These are phyloP conservation scores for Paguma larvata DNA, from an alignment of 2,797 vertebrate genomes.

Conservation along the genomic window DNA sequence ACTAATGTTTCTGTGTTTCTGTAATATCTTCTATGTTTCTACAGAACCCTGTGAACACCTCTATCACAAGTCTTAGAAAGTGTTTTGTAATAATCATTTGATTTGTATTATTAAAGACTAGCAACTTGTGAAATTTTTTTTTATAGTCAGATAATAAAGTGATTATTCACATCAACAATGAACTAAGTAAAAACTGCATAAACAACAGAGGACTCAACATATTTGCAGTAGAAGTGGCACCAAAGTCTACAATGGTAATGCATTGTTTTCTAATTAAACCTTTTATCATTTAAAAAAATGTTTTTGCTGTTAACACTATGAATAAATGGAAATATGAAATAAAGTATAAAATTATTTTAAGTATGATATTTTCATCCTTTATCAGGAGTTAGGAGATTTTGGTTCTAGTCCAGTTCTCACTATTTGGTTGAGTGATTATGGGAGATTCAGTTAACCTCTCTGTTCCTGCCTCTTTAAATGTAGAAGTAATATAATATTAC, in stretches of 20 bases:
- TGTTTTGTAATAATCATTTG: background rate
- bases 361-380: background rate
- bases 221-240: slow-evolving; percentile 96
- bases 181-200: slow-evolving; percentile 94
- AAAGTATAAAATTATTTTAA: slow-evolving; percentile 35
- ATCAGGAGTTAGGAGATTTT: background rate
- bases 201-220: slow-evolving; percentile 93
- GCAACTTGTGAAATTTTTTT: slow-evolving; percentile 59
- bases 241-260: slow-evolving; percentile 93
- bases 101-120: slow-evolving; percentile 39
- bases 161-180: slow-evolving; percentile 94
- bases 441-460: background rate
- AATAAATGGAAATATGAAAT: slow-evolving; percentile 37
- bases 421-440: background rate
- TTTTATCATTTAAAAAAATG: slow-evolving; percentile 13
- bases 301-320: background rate
- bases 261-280: slow-evolving; percentile 25
- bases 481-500: background rate
- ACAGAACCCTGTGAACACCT: background rate
- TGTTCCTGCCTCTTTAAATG: background rate
- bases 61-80: background rate
- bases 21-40: background rate
- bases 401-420: background rate
- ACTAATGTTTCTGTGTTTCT: background rate
- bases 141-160: slow-evolving; percentile 94